Conservation (phyloP, 2,113 vertebrate genomes). For the Glaucidium brasilianum region DNA sequence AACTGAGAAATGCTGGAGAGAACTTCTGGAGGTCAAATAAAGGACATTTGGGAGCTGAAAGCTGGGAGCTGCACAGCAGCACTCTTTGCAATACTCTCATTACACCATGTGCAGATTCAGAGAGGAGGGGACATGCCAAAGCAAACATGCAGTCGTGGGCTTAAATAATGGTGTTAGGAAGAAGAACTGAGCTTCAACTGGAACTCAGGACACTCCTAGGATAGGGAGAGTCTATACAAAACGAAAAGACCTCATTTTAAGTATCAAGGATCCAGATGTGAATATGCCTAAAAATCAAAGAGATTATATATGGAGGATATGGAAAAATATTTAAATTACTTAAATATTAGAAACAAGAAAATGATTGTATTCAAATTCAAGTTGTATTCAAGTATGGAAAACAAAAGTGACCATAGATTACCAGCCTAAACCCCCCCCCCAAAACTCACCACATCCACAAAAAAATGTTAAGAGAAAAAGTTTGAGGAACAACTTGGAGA, state of each 20-base stretch:
- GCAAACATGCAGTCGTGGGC: fast-evolving
- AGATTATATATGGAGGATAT: not conserved
- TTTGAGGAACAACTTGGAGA: not conserved
- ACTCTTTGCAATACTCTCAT: not conserved
- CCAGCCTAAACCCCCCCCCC: not conserved
- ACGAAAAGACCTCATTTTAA: not conserved
- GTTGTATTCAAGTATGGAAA: not conserved
- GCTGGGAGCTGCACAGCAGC: fast-evolving
- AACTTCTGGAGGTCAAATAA: not conserved
- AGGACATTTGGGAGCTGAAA: not conserved
- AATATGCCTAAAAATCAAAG: not conserved
- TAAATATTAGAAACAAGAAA: not conserved
- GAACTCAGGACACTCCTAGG: not conserved
- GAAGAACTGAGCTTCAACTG: not conserved
- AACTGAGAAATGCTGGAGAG: not conserved
- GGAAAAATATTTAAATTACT: not conserved
- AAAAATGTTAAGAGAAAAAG: not conserved
- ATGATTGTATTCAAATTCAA: not conserved
- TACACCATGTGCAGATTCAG: not conserved
- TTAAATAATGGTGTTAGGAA: not conserved
- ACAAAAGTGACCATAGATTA: not conserved
- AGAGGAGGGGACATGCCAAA: not conserved
- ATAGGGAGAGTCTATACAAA: not conserved
- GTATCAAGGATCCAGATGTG: not conserved
- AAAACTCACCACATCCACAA: not conserved